Conservation (phyloP, 2,113 vertebrate species). For the Sphaerodactylus townsendi region DNA sequence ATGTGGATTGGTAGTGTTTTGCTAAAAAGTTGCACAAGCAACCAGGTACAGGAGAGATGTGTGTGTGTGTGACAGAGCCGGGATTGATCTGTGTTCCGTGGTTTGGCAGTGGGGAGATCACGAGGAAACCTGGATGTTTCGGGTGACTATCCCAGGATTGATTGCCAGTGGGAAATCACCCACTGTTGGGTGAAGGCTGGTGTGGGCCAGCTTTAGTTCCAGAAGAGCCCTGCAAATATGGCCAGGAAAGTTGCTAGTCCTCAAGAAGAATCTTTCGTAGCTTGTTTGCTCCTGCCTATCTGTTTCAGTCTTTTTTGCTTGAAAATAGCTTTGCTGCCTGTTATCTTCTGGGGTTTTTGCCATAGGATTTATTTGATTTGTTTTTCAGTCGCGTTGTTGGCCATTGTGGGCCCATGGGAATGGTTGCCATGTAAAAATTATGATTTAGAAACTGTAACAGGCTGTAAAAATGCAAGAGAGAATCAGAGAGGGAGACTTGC, state of each 20-base stretch:
- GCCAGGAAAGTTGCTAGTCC: neutral
- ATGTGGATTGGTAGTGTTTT: too few relatives aligned
- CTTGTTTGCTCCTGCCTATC: neutral
- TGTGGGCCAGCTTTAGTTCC: neutral
- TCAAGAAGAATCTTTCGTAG: neutral
- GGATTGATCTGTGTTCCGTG: too few relatives aligned
- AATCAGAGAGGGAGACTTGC: neutral
- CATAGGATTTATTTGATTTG: neutral
- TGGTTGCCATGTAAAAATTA: neutral
- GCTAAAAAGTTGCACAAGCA: too few relatives aligned
- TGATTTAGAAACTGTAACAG: neutral
- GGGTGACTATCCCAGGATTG: too few relatives aligned
- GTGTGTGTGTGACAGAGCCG: too few relatives aligned
- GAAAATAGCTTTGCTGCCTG: neutral
- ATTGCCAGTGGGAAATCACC: too few relatives aligned
- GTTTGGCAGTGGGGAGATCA: too few relatives aligned
- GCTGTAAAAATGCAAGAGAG: neutral
- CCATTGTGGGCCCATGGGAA: neutral
- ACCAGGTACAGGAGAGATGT: too few relatives aligned
- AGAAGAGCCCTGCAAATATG: neutral
- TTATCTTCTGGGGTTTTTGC: neutral
- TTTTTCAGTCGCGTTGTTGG: neutral
- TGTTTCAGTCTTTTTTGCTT: neutral
- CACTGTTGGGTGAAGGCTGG: too few relatives aligned
- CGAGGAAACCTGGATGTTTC: too few relatives aligned